Evolutionary conservation across 1,140 invertebrate species (phyloP).

Genomic region (Anoplophora glabripennis): DNA sequence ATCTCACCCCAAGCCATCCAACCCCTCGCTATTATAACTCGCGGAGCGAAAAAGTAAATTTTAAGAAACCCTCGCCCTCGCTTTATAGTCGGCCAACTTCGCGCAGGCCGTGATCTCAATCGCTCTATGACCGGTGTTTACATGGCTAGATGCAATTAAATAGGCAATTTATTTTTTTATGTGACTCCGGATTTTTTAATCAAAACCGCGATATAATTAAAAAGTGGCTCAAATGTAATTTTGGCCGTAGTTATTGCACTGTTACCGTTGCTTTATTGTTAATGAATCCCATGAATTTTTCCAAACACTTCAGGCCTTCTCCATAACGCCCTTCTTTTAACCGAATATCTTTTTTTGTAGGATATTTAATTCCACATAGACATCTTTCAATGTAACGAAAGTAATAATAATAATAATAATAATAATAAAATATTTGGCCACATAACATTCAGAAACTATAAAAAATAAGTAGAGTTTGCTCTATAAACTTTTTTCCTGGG

Average conservation of each 20-base stretch:
- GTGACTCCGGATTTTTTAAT: conserved; percentile 44
- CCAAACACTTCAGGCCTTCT: neutral
- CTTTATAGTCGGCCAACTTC: conserved; percentile 37
- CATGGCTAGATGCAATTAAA: conserved; percentile 40
- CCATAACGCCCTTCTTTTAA: no score
- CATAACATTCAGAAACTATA: no score
- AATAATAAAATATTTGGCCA: no score
- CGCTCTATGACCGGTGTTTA: neutral
- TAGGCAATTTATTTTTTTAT: conserved; percentile 51
- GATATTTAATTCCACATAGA: no score
- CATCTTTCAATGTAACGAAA: no score
- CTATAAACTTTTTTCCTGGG: no score
- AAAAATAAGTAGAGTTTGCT: no score
- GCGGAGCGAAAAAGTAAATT: conserved; percentile 51
- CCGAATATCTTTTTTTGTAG: no score
- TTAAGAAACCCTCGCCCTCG: conserved; percentile 49
- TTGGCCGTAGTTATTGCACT: conserved; percentile 18
- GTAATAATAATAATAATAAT: no score
- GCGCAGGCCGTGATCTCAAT: conserved; percentile 31
- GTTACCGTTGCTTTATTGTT: conserved; percentile 6
- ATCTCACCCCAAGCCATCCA: conserved; percentile 41
- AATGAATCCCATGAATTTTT: conserved; percentile 2
- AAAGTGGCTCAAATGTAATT: conserved; percentile 42
- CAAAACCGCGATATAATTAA: conserved; percentile 48
- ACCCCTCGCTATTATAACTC: conserved; percentile 47